A percentile compares a stretch with the other conserved stretches of the same genome.
These are phyloP conservation scores for Chironomus tepperi DNA, from an alignment of 1,140 invertebrate genomes.

Conservation along the genomic window DNA sequence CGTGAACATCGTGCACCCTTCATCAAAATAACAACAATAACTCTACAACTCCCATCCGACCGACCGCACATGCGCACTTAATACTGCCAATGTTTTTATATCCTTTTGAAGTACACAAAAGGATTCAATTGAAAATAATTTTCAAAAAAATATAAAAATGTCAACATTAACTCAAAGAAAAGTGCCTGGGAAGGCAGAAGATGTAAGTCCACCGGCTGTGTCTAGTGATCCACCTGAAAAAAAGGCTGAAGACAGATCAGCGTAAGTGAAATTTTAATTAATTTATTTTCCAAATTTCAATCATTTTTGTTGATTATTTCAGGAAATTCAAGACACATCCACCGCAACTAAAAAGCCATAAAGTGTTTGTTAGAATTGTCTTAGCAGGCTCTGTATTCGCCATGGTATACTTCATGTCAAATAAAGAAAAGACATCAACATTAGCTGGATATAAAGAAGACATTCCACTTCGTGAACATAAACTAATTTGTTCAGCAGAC, in stretches of 20 bases:
- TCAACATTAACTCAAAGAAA: background rate
- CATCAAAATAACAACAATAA: background rate
- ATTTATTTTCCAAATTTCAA: background rate
- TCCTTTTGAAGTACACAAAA: background rate
- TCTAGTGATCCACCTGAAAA: background rate
- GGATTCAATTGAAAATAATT: background rate
- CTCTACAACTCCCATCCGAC: background rate
- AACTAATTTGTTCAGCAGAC: conserved; percentile 50
- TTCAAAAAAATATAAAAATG: background rate
- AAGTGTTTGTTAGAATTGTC: conserved; percentile 29
- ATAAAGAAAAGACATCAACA: conserved; percentile 47
- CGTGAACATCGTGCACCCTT: background rate
- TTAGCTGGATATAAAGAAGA: conserved; percentile 54
- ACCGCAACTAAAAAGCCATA: background rate
- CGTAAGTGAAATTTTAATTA: background rate
- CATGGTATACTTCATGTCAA: conserved; percentile 56
- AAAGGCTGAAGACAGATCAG: background rate
- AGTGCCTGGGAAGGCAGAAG: background rate
- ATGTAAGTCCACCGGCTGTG: background rate
- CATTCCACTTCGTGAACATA: conserved; percentile 47
- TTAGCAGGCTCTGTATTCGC: conserved; percentile 46
- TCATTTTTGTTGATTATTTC: background rate
- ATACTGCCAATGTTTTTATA: background rate
- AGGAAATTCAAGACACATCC: conserved; percentile 8
- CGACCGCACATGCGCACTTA: background rate